Evolutionary conservation across 2,888 invertebrate species (phyloP).

Genomic region (Atrina japonica): DNA sequence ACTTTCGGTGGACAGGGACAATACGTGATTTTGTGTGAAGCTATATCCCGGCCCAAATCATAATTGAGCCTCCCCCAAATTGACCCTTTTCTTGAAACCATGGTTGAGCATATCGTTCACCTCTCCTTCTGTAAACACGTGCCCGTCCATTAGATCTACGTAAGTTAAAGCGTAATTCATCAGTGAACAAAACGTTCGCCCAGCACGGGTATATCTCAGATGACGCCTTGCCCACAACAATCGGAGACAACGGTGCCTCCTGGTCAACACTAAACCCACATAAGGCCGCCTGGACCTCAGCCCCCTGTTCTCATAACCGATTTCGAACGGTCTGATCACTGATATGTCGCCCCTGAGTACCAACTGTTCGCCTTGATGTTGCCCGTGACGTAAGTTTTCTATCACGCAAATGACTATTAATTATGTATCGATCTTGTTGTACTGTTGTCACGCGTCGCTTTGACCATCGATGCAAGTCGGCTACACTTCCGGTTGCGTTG

Average conservation of each 20-base stretch:
- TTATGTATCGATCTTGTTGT: no score
- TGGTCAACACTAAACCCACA: background rate
- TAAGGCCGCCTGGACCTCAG: background rate
- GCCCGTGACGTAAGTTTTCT: no score
- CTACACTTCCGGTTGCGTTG: no score
- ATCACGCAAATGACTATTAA: no score
- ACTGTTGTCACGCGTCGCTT: no score
- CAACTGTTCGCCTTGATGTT: no score
- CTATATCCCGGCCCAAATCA: background rate
- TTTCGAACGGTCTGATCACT: background rate
- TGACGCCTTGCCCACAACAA: background rate
- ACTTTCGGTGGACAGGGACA: background rate
- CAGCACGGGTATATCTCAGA: no score
- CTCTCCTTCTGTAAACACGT: background rate
- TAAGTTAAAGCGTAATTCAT: no score
- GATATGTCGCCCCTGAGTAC: no score
- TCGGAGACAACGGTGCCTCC: background rate
- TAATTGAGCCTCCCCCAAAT: no score
- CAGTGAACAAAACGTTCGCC: slow-evolving; percentile 1
- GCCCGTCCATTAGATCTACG: background rate
- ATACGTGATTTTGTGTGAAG: background rate
- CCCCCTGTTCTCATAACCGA: background rate
- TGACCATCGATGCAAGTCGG: no score
- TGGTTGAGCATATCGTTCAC: background rate
- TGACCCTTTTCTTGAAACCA: background rate